These are phyloP conservation scores for Petromus typicus DNA, from an alignment of 2,113 vertebrate species.

Conservation along the genomic window DNA sequence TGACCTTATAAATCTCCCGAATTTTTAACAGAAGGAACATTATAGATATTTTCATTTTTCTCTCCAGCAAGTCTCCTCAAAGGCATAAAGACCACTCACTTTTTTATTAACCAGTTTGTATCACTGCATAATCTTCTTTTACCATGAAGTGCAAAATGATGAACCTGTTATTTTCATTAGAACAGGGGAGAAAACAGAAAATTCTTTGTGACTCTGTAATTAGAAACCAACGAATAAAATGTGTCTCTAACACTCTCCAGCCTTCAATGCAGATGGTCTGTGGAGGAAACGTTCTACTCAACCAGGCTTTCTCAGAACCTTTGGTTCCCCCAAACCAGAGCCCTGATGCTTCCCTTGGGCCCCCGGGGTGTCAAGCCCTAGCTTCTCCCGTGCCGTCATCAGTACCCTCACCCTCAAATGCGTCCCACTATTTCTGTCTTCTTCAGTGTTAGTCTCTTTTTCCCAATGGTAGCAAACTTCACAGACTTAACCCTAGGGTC, in stretches of 20 bases:
- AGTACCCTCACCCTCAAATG: not conserved
- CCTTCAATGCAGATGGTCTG: not conserved
- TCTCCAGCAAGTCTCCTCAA: constrained; percentile 36
- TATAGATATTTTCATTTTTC: constrained; percentile 19
- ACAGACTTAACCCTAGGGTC: not conserved
- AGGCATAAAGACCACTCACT: not conserved
- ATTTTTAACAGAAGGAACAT: constrained; percentile 48
- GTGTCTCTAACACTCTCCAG: not conserved
- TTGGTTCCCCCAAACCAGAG: rapidly evolving
- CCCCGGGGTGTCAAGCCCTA: not conserved
- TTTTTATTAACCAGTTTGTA: not conserved
- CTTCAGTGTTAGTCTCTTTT: not conserved
- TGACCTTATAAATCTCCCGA: constrained; percentile 49
- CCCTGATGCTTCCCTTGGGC: not conserved
- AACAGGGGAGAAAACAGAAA: not conserved
- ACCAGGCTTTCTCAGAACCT: not conserved
- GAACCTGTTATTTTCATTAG: not conserved
- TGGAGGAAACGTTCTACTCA: not conserved
- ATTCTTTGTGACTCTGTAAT: not conserved
- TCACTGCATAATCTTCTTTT: not conserved
- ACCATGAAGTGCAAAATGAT: not conserved
- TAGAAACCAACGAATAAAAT: not conserved
- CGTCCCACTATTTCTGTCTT: not conserved
- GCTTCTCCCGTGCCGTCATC: not conserved
- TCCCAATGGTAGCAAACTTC: rapidly evolving